Evolutionary conservation across 1,140 invertebrate species (phyloP), one percentile per base, ranked within the genome.

Genomic region (Ectropis grisescens): DNA sequence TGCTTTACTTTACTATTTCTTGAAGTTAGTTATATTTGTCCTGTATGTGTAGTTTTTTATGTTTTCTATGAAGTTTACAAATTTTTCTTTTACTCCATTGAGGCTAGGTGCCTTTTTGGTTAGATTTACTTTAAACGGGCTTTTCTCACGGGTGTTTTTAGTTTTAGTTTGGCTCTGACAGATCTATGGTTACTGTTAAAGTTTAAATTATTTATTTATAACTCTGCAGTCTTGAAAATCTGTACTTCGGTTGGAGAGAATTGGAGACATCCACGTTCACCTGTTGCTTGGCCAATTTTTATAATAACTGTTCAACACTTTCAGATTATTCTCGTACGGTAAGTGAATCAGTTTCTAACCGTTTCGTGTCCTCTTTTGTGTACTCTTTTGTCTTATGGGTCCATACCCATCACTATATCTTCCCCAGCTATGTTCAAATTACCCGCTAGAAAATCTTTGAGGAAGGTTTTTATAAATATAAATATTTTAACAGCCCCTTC

Each of bases 181-280:
- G 10, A 6, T 6, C 24, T 6, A 26, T 26, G 24, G 24, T 26
- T 26, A 10, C 6, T 26, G 10, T 26, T 26, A n/a, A 26, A 26
- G 10, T 26, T 26, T 6, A 26, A 7, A 3, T n/a, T n/a, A n/a
- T n/a, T 10, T 26, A 26, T 6, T n/a, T 3, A 26, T 23, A 1
- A 23, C 19, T 11, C 2, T 16, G 7, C 12, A 15, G 19, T 33
- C 31, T 11, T 12, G 11, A n/a, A 22, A 33, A 11, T 8, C 1
- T 24, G 11, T 33, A 3, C 7, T 2, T 6, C 15, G n/a, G 19
- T 11, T 33, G 7, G 6, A 23, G 11, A 23, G 5, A 5, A 33
- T 33, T 2, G 27, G 35, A 8, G 28, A 29, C 11, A 22, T 9
- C 28, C 29, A 30, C 4, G 36, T 31, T 29, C 36, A 38, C 11